A percentile compares a stretch with the other conserved stretches of the same genome.
These are phyloP conservation scores for Calyptomena viridis DNA, from an alignment of 2,113 vertebrate genomes.

Conservation along the genomic window DNA sequence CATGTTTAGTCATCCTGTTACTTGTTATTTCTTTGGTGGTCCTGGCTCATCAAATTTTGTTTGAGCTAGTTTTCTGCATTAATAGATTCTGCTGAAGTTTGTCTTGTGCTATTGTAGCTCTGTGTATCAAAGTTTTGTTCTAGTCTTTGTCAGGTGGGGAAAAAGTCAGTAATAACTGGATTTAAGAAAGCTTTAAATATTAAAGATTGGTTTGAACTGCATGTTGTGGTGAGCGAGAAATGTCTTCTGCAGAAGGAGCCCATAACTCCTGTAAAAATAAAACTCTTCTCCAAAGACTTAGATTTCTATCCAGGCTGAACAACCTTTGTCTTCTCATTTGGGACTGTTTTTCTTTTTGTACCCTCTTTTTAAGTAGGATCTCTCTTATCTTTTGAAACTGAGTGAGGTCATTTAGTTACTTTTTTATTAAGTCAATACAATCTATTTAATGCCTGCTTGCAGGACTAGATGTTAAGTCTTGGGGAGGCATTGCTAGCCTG, in stretches of 20 bases:
- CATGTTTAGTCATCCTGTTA: background rate
- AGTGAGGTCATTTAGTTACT: background rate
- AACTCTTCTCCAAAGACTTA: background rate
- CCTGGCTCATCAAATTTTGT: background rate
- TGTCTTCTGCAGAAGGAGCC: background rate
- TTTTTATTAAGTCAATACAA: background rate
- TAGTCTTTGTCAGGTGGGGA: background rate
- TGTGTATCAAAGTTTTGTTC: background rate
- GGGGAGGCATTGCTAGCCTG: background rate
- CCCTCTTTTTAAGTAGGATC: background rate
- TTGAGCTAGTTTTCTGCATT: background rate
- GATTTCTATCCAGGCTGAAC: background rate
- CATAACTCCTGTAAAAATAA: background rate
- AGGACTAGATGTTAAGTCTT: background rate
- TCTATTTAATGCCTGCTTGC: background rate
- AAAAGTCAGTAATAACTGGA: background rate
- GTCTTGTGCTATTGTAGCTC: background rate
- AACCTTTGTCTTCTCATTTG: background rate
- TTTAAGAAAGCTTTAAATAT: background rate
- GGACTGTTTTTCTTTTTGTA: background rate
- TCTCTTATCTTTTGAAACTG: background rate
- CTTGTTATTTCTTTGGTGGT: background rate
- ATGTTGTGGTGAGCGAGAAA: background rate
- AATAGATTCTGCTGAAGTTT: background rate
- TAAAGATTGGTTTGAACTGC: background rate